Base-by-base conservation (phyloP, 2,797 vertebrate genomes). In the Propithecus deckenii region DNA sequence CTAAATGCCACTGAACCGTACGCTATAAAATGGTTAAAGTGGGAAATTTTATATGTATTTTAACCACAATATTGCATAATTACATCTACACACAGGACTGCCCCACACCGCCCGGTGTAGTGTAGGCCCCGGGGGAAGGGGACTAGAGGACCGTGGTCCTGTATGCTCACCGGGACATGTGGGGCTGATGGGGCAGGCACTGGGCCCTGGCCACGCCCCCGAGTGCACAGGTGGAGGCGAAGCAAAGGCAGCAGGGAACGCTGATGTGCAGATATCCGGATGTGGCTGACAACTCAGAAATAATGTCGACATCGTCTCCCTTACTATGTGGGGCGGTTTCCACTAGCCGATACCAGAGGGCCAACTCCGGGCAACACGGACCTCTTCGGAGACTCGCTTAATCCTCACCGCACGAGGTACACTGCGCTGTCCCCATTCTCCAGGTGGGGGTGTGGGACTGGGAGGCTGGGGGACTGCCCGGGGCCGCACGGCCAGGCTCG, bases 91-190 rank as follows among this genome's bases (percentile, higher is more conserved):
- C 17, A 22, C 2, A 4, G 46, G 46, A n/a, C 32, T 43, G n/a
- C 59, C 9, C 28, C 0, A 5, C 7, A 35, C 9, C 7, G 4
- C 7, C n/a, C 1, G 0, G 38, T 2, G 4, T 10, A 32, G 43
- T 15, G 63, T 4, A 32, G n/a, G 46, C 32, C 1, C 23, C 4
- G 1, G 25, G 0, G 2, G 20, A 35, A 17, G n/a, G 5, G 46
- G 65, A 41, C 0, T 0, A 41, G 5, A 72, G 18, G 28, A 5
- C 38, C 65, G 52, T 18, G 63, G 4, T 25, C 23, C 55, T 12
- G 0, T 5, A 10, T 0, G 28, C 41, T 7, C 32, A 5, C 9
- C 38, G 0, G 6, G 87, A 17, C 0, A 4, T 0, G 10, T 4
- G 41, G 30, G 41, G 28, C 11, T 3, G 4, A n/a, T 1, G 9